These are phyloP conservation scores for Tokudaia muenninki DNA, from an alignment of 2,797 vertebrate species.

Conservation along the genomic window DNA sequence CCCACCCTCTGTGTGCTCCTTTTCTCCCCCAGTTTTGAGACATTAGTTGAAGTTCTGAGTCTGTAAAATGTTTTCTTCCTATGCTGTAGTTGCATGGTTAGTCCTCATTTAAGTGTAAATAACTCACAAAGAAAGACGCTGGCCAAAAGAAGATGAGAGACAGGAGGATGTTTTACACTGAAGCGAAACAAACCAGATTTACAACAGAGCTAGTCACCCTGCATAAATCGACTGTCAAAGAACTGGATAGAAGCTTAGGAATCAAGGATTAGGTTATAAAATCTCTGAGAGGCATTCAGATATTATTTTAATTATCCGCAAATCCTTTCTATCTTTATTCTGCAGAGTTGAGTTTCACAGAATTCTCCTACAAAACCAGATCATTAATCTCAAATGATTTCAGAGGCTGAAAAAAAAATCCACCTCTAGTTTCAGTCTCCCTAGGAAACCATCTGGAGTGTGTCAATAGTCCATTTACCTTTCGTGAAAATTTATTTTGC, in stretches of 20 bases:
- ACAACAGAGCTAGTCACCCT: constrained; percentile 20
- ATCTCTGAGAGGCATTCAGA: constrained; percentile 19
- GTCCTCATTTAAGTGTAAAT: constrained; percentile 22
- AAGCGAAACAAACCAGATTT: constrained; percentile 50
- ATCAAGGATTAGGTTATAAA: constrained; percentile 55
- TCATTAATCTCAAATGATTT: constrained; percentile 25
- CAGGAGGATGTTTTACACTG: constrained; percentile 13
- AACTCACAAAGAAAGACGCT: constrained; percentile 15
- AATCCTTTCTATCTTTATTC: constrained; percentile 65
- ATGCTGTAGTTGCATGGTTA: background rate
- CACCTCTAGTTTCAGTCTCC: background rate
- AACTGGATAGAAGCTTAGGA: constrained; percentile 35
- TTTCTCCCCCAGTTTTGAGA: background rate
- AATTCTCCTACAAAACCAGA: constrained; percentile 32
- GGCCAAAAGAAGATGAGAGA: constrained; percentile 3
- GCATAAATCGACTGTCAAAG: constrained; percentile 33
- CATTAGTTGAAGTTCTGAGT: background rate
- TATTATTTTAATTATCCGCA: constrained; percentile 59
- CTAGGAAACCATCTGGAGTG: constrained; percentile 26
- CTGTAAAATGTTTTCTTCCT: background rate
- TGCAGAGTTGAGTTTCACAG: constrained; percentile 19
- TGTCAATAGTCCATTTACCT: background rate
- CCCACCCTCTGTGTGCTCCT: background rate
- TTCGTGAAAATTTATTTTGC: constrained; percentile 20
- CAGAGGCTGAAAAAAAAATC: constrained; percentile 20